Conservation (phyloP, 2,797 vertebrate genomes). For the Chaenodraco wilsoni region DNA sequence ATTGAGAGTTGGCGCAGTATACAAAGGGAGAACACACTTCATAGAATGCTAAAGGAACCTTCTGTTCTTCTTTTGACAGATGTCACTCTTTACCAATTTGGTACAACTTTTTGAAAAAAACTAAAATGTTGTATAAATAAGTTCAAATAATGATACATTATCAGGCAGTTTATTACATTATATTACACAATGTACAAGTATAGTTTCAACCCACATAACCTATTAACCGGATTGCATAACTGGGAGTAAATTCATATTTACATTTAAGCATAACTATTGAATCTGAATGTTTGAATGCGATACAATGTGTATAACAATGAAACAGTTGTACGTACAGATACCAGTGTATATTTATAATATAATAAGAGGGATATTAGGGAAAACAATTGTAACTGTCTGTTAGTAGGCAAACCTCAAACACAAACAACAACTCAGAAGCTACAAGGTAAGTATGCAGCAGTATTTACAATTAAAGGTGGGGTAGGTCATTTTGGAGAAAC, state of each 20-base stretch:
- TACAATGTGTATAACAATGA: constrained; percentile 28
- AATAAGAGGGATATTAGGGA: constrained; percentile 5
- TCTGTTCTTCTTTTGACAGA: not conserved
- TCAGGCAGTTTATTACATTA: constrained; percentile 66
- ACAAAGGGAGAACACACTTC: not conserved
- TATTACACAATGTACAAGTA: constrained; percentile 54
- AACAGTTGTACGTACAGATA: constrained; percentile 36
- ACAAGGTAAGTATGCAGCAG: not conserved
- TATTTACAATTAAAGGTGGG: constrained; percentile 8
- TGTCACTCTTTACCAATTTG: constrained; percentile 20
- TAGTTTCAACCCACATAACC: constrained; percentile 41
- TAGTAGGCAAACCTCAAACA: constrained; percentile 29
- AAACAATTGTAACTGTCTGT: constrained; percentile 11
- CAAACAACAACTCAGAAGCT: constrained; percentile 1
- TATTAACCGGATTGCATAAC: constrained; percentile 55
- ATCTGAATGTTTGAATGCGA: constrained; percentile 15
- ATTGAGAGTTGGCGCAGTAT: not conserved
- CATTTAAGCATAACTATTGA: constrained; percentile 24
- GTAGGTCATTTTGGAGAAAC: no score
- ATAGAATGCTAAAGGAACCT: not conserved
- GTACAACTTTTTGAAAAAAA: constrained; percentile 10
- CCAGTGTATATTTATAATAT: constrained; percentile 24
- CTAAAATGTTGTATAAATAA: constrained; percentile 5
- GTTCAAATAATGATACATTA: constrained; percentile 31
- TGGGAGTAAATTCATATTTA: constrained; percentile 39